Base-by-base conservation (phyloP, 1,140 invertebrate genomes). In the Lordiphosa mommai region DNA sequence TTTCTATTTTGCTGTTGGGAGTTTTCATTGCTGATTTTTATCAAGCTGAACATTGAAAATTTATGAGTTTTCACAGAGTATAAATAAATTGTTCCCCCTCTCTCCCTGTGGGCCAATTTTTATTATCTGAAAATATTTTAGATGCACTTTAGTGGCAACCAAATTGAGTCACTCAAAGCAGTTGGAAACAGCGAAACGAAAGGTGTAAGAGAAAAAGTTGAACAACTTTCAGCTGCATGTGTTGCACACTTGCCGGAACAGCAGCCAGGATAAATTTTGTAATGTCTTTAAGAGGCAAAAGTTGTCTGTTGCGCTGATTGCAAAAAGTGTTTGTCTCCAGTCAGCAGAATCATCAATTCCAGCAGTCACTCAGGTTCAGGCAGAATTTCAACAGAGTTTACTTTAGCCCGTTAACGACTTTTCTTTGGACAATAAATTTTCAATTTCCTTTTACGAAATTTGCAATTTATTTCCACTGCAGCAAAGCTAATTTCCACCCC, bases 101-200 rank as follows among this genome's bases (percentile, higher is more conserved):
- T 51, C 20, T 32, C 32, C 40, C 40, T 20, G 52, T 60, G 69
- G 59, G 46, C 53, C 69, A 53, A 69, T 74, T 74, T 67, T 74
- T 74, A 74, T 74, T 74, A 74, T 73, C 71, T 69, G 71, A 74
- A 74, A 74, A 74, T 60, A 74, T 67, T 64, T 59, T 50, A 68
- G 23, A 52, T 43, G 63, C 51, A 66, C 48, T 41, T 17, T 32
- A 47, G 41, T 34, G 41, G 52, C 47, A 47, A 48, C 33, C 63
- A 43, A 60, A 72, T 72, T 65, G 68, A 72, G 68, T 61, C 64
- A 61, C 61, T 66, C 43, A 50, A 44, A 64, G 30, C 36, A 59
- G 53, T 43, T 63, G 38, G 9, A 30, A 40, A 49, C 34, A 48
- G 38, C 27, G n/a, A 17, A 13, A 8, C 1, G 14, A 6, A 16